Percentiles rank a stretch among this genome's conserved stretches.
Evolutionary conservation across 1,140 invertebrate species (phyloP).

Genomic region (Papilio aristodemus): DNA sequence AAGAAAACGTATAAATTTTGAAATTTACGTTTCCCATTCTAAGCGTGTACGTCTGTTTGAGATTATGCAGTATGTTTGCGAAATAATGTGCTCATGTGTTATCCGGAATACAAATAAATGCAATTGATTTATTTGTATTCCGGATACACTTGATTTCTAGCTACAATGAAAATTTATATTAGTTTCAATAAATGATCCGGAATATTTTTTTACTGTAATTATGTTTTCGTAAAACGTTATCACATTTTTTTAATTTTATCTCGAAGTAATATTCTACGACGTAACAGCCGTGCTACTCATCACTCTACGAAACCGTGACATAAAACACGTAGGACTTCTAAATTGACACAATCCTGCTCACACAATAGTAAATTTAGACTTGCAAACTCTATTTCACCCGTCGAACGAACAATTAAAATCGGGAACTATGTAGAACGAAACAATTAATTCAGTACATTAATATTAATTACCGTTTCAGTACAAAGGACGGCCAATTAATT

Average conservation of each 20-base stretch:
- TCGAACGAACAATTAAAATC: background rate
- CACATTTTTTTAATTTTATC: background rate
- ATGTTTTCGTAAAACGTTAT: too few relatives aligned
- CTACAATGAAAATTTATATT: too few relatives aligned
- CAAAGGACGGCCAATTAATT: slow-evolving; percentile 26
- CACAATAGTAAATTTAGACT: background rate
- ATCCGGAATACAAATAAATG: too few relatives aligned
- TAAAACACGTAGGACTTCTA: background rate
- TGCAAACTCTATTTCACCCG: background rate
- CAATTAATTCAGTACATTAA: slow-evolving; percentile 22
- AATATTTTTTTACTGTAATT: too few relatives aligned
- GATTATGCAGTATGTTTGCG: background rate
- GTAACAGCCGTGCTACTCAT: too few relatives aligned
- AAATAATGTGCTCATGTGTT: background rate
- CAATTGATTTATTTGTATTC: background rate
- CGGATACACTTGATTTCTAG: background rate
- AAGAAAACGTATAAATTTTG: background rate
- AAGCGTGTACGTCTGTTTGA: background rate
- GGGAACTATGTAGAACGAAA: slow-evolving; percentile 16
- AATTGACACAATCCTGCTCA: background rate
- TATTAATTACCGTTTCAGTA: slow-evolving; percentile 29
- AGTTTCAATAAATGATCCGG: too few relatives aligned
- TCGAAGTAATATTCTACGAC: background rate
- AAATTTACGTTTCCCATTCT: background rate
- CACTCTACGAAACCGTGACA: too few relatives aligned